Conservation (phyloP, 1,140 invertebrate genomes). For the Eumeta japonica region DNA sequence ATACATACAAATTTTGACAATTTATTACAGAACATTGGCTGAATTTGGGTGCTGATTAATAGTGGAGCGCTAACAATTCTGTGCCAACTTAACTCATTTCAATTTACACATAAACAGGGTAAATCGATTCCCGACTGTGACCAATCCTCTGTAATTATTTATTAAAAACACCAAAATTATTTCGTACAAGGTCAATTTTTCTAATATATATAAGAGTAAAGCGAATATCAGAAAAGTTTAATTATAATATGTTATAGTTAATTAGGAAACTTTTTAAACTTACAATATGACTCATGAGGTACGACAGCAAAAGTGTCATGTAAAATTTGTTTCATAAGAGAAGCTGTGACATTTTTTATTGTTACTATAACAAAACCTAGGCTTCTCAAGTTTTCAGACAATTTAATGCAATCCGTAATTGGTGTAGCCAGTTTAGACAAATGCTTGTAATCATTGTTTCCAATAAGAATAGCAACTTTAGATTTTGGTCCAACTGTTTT, state of each 20-base stretch:
- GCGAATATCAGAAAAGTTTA: neutral
- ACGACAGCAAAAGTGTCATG: constrained; percentile 22
- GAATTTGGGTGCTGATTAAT: no score
- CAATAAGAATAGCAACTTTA: constrained; percentile 44
- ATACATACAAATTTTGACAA: neutral
- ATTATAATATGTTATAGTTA: neutral
- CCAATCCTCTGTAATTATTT: neutral
- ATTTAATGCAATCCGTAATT: constrained; percentile 39
- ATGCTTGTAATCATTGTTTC: constrained; percentile 40
- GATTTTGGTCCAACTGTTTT: constrained; percentile 28
- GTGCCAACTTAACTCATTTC: neutral
- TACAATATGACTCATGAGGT: constrained; percentile 47
- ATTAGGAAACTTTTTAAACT: constrained; percentile 17
- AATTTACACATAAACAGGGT: neutral
- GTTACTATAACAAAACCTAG: constrained; percentile 40
- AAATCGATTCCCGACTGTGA: neutral
- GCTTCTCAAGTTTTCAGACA: constrained; percentile 30
- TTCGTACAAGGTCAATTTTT: neutral
- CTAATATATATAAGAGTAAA: neutral
- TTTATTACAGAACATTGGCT: neutral
- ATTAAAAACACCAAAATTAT: neutral
- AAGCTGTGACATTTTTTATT: constrained; percentile 33
- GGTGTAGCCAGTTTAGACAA: constrained; percentile 44
- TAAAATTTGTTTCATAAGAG: constrained; percentile 28
- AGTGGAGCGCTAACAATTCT: no score